A percentile compares a stretch with the other conserved stretches of the same genome.
Evolutionary conservation across 2,888 invertebrate genomes (phyloP).

Genomic region (Andrena trimmerana): DNA sequence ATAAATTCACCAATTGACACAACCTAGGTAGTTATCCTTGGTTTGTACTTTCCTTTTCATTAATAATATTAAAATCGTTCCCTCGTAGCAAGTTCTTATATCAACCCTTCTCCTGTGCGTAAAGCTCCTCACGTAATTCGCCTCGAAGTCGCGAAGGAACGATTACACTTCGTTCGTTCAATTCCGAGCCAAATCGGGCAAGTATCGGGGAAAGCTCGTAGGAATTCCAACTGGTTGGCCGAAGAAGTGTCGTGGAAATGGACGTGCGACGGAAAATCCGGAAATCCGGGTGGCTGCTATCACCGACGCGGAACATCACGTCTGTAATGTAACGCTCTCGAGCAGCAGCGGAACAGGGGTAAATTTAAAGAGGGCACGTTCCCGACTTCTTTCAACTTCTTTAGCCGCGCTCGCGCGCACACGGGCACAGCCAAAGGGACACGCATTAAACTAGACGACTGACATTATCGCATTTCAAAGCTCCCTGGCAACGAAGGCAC

Average conservation of each 20-base stretch:
- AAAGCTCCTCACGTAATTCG: conserved; percentile 33
- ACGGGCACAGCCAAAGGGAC: conserved; percentile 12
- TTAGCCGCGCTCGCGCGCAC: conserved; percentile 5
- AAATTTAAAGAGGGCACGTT: conserved; percentile 43
- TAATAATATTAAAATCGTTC: neutral
- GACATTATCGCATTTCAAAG: conserved; percentile 49
- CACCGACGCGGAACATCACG: conserved; percentile 45
- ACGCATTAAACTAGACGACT: conserved; percentile 47
- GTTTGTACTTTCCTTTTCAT: neutral
- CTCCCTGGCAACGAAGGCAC: neutral
- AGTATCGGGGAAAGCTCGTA: conserved; percentile 18
- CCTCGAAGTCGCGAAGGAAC: conserved; percentile 24
- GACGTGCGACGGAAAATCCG: conserved; percentile 36
- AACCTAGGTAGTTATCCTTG: neutral
- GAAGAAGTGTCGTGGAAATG: conserved; percentile 36
- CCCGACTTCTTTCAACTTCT: conserved; percentile 40
- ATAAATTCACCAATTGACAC: too few relatives aligned
- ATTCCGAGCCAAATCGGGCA: conserved; percentile 28
- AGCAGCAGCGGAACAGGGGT: conserved; percentile 18
- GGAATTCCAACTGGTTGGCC: conserved; percentile 34
- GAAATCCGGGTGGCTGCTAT: conserved; percentile 50
- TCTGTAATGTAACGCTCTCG: conserved; percentile 43
- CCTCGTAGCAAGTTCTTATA: neutral
- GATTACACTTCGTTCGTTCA: conserved; percentile 38
- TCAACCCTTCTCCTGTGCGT: neutral